Base-by-base conservation (phyloP, 2,113 vertebrate species). In the Chaetura pelagica region DNA sequence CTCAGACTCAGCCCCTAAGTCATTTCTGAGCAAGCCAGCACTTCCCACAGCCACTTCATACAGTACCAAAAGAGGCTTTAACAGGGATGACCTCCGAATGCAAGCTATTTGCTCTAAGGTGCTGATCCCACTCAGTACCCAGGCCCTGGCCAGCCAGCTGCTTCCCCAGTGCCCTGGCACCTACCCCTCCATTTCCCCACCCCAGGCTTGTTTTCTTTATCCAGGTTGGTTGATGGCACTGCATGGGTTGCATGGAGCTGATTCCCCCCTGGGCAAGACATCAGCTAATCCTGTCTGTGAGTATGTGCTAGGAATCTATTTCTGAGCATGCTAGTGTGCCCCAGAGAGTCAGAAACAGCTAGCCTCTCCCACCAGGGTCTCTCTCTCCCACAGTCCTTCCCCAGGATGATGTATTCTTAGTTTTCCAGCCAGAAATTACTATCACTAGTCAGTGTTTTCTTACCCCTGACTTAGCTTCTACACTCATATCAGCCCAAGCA, bases 361-460 rank as follows among this genome's bases (percentile, higher is more conserved):
- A n/a, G 49, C 7, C 24, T 77, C 38, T 85, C 76, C 42, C 38
- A 10, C 32, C 24, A 30, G 24, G 10, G 38, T 72, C 3, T 1
- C 16, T 42, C 22, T 51, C 42, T 91, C 63, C 49, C 58, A 54
- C 35, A 84, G 34, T 26, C 54, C 38, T 84, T 52, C 12, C 16
- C n/a, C 12, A 9, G 13, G 13, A 12, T 3, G 1, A 44, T 44
- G 51, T 84, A 81, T 81, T 79, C 52, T 49, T 49, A 67, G 35
- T n/a, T 92, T 79, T 19, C n/a, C 87, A 89, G 64, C 15, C 55
- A 89, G 84, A 89, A 87, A 84, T 58, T 34, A 61, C 42, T 48
- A 20, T 54, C 23, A 30, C n/a, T 52, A 15, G 32, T 52, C 46
- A 66, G n/a, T 87, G 51, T 66, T 87, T 87, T 74, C 35, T 87